Evolutionary conservation across 1,140 invertebrate genomes (phyloP).

Genomic region (Octopus sinensis): DNA sequence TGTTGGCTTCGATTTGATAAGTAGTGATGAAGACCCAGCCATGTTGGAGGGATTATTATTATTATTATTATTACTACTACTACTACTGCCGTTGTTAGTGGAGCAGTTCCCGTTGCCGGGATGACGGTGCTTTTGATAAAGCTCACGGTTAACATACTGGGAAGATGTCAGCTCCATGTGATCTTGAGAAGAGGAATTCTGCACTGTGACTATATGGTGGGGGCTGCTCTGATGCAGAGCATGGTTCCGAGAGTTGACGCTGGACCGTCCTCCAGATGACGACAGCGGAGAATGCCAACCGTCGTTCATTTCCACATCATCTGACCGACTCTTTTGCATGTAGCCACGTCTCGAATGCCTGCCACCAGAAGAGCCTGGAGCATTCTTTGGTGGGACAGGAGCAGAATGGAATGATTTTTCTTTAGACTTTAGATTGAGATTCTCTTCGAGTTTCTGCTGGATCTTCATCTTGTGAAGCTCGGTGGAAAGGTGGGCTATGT

Average conservation of each 20-base stretch:
- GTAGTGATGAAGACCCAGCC: neutral
- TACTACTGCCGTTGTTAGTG: neutral
- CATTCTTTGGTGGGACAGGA: constrained; percentile 24
- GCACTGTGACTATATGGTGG: neutral
- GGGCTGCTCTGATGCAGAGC: neutral
- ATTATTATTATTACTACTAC: neutral
- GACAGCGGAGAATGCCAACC: neutral
- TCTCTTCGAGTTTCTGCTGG: constrained; percentile 26
- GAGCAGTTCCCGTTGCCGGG: neutral
- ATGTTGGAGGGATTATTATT: neutral
- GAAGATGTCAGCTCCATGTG: neutral
- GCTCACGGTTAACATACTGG: constrained; percentile 1
- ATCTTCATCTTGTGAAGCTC: constrained; percentile 43
- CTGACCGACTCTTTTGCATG: constrained; percentile 25
- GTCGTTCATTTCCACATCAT: constrained; percentile 16
- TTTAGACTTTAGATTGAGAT: constrained; percentile 6
- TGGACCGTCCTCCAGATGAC: neutral
- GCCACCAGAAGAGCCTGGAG: constrained; percentile 2
- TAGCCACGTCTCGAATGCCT: constrained; percentile 21
- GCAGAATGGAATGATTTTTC: constrained; percentile 9
- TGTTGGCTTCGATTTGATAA: constrained; percentile 16
- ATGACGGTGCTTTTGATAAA: neutral
- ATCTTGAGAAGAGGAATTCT: neutral
- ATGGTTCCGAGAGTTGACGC: neutral
- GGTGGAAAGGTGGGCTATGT: constrained; percentile 45